Conservation (phyloP, 2,797 vertebrate genomes). For the Onychomys arenicola region DNA sequence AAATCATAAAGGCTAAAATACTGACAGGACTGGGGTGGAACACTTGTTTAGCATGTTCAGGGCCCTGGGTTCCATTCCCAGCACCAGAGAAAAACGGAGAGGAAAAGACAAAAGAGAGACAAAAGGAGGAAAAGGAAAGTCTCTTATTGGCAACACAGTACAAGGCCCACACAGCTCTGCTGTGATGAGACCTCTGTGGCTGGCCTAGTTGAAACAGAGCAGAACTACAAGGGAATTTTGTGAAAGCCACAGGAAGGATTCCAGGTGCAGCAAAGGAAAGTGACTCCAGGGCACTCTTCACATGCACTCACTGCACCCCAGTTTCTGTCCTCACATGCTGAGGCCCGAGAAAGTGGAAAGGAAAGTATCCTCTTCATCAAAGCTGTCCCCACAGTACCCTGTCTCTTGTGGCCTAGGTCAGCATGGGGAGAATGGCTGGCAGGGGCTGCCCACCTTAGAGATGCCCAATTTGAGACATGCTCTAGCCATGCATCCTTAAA, state of each 20-base stretch:
- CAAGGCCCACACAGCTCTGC: not conserved
- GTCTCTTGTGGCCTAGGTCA: not conserved
- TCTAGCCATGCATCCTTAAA: accelerated
- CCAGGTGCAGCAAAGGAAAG: not conserved
- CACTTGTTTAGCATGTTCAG: not conserved
- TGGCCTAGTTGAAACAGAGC: not conserved
- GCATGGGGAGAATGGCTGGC: not conserved
- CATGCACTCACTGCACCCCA: not conserved
- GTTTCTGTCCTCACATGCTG: not conserved
- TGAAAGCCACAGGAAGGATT: not conserved
- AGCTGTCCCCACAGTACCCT: accelerated
- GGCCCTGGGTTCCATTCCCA: not conserved
- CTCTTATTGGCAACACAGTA: not conserved
- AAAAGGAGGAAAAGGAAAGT: not conserved
- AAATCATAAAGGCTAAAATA: not conserved
- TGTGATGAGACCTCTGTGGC: too few species aligned
- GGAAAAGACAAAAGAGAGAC: not conserved
- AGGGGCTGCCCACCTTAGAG: not conserved
- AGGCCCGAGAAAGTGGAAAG: too few species aligned
- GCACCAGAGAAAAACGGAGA: not conserved
- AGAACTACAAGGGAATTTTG: not conserved
- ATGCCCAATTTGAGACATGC: not conserved
- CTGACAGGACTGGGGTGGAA: not conserved
- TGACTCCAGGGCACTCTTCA: accelerated
- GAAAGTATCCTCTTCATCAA: not conserved